phyloP scores from a whole-genome alignment of 2,888 invertebrate genomes.

The Pristionchus exspectatus region DNA sequence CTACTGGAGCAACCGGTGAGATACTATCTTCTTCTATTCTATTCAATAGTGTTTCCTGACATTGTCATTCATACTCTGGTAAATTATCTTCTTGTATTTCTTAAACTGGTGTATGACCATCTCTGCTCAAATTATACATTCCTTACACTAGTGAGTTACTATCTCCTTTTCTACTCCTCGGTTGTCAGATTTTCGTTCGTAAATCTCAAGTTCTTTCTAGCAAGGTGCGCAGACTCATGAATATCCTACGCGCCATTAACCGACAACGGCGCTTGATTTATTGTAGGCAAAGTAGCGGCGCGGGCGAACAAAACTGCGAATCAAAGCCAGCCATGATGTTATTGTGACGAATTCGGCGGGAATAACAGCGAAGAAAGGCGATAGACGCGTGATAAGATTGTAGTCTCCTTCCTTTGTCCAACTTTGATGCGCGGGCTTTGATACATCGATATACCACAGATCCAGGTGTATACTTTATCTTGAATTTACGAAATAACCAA shows the following conservation, averaged over 20 bases:
- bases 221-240: constrained; percentile 1
- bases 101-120: no score
- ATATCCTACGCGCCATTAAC: not conserved
- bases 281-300: not conserved
- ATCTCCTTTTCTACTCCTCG: no score
- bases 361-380: not conserved
- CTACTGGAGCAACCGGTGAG: constrained; percentile 52
- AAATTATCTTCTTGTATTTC: no score
- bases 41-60: not conserved
- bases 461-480: not conserved
- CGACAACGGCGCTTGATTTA: not conserved
- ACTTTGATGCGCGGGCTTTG: not conserved
- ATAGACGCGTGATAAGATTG: not conserved
- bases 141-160: no score
- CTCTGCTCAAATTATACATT: no score
- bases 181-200: no score
- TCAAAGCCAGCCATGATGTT: not conserved
- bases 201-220: not conserved
- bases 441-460: no score
- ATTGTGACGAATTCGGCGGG: not conserved
- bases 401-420: not conserved
- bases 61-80: no score
- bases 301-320: not conserved
- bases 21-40: not conserved
- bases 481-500: no score